Conservation (phyloP, 2,113 vertebrate species). For the Oxyura jamaicensis region DNA sequence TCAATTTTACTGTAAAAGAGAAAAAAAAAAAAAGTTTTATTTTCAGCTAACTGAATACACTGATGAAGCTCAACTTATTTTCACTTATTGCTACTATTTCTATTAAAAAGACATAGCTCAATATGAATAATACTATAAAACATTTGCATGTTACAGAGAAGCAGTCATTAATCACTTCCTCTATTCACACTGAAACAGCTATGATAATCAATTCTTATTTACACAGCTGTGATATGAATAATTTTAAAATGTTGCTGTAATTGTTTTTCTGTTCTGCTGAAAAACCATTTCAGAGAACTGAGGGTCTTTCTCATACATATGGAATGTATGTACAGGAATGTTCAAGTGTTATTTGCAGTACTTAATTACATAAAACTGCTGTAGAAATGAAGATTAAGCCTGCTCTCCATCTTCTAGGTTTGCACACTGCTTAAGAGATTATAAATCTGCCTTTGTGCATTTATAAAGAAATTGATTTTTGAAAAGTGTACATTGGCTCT, state of each 20-base stretch:
- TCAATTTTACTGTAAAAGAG: neutral
- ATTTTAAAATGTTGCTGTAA: conserved; percentile 61
- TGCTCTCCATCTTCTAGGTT: neutral
- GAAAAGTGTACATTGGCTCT: neutral
- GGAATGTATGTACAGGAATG: neutral
- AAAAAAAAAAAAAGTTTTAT: conserved; percentile 55
- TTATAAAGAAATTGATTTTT: neutral
- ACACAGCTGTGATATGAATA: conserved; percentile 59
- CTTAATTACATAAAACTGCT: neutral
- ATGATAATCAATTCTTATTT: conserved; percentile 76
- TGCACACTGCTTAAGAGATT: neutral
- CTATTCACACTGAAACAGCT: conserved; percentile 52
- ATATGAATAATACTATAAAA: conserved; percentile 63
- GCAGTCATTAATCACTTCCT: conserved; percentile 72
- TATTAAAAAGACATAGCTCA: conserved; percentile 57
- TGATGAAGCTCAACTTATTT: conserved; percentile 61
- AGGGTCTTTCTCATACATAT: neutral
- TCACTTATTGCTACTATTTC: conserved; percentile 40
- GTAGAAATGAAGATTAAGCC: conserved; percentile 24
- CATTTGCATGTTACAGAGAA: conserved; percentile 65
- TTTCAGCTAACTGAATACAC: conserved; percentile 39
- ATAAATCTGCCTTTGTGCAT: conserved; percentile 1
- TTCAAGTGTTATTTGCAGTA: neutral
- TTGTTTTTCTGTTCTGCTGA: conserved; percentile 62
- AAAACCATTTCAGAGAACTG: conserved; percentile 28